Conservation (phyloP, 2,113 vertebrate species). For the Takifugu bimaculatus region DNA sequence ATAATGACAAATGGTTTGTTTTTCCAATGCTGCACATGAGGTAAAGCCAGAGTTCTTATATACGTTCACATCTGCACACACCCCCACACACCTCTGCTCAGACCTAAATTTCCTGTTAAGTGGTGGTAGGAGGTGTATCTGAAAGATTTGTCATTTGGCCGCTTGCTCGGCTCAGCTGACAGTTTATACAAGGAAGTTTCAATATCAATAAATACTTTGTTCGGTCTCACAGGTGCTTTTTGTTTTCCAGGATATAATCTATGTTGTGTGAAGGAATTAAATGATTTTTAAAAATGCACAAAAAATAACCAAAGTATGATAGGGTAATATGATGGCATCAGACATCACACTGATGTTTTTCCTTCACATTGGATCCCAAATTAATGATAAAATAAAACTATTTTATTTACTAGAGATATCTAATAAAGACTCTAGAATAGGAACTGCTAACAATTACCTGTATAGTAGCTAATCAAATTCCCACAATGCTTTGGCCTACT, state of each 20-base stretch:
- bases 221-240: slow-evolving; percentile 48
- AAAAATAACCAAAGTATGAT: slow-evolving; percentile 10
- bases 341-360: background rate
- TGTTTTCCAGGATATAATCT: slow-evolving; percentile 21
- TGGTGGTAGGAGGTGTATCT: slow-evolving; percentile 58
- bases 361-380: background rate
- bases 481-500: too few relatives aligned
- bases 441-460: too few relatives aligned
- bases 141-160: slow-evolving; percentile 60
- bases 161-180: slow-evolving; percentile 55
- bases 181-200: slow-evolving; percentile 62
- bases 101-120: slow-evolving; percentile 67
- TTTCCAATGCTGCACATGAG: slow-evolving; percentile 53
- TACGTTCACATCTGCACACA: slow-evolving; percentile 50
- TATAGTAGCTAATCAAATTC: too few relatives aligned
- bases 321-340: slow-evolving; percentile 5
- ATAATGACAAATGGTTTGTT: slow-evolving; percentile 69
- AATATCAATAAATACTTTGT: slow-evolving; percentile 63
- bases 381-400: too few relatives aligned
- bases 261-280: slow-evolving; percentile 19
- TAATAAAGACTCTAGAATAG: too few relatives aligned
- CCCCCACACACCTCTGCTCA: slow-evolving; percentile 48
- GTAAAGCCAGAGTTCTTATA: slow-evolving; percentile 41
- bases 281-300: slow-evolving; percentile 6
- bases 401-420: too few relatives aligned